These are phyloP conservation scores for Echinometra lucunter DNA, from an alignment of 53 echinoderm and acorn worm genomes.

Conservation along the genomic window DNA sequence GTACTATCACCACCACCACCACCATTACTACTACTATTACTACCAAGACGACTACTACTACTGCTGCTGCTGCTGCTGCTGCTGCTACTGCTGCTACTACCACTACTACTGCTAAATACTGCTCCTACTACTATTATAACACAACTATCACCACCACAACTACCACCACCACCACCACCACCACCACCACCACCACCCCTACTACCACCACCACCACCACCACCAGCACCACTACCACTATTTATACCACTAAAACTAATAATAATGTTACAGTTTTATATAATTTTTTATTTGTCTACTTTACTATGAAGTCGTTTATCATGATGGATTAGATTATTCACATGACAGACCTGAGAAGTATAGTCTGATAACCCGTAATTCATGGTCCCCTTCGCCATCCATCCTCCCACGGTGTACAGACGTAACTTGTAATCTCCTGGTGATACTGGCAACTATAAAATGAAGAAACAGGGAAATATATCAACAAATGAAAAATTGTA, in stretches of 20 bases:
- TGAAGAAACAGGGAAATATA: background rate
- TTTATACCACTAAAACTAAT: too few relatives aligned
- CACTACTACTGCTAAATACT: too few relatives aligned
- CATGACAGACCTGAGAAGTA: background rate
- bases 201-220: too few relatives aligned
- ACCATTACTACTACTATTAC: too few relatives aligned
- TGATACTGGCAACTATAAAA: background rate
- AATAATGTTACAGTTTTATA: background rate
- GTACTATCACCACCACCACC: too few relatives aligned
- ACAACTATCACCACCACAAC: background rate
- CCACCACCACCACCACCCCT: too few relatives aligned
- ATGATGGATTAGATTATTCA: too few relatives aligned
- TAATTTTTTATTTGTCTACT: background rate
- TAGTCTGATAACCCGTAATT: background rate
- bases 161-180: background rate
- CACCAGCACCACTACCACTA: too few relatives aligned
- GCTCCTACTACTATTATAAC: too few relatives aligned
- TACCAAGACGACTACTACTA: too few relatives aligned
- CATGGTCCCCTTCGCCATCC: background rate
- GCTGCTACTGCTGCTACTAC: background rate
- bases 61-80: too few relatives aligned
- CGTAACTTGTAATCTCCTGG: background rate
- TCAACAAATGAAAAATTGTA: background rate
- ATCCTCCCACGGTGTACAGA: slow-evolving; percentile 11
- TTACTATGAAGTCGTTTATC: too few relatives aligned